Evolutionary conservation across 2,888 invertebrate genomes (phyloP).

Genomic region (Altica lythri): DNA sequence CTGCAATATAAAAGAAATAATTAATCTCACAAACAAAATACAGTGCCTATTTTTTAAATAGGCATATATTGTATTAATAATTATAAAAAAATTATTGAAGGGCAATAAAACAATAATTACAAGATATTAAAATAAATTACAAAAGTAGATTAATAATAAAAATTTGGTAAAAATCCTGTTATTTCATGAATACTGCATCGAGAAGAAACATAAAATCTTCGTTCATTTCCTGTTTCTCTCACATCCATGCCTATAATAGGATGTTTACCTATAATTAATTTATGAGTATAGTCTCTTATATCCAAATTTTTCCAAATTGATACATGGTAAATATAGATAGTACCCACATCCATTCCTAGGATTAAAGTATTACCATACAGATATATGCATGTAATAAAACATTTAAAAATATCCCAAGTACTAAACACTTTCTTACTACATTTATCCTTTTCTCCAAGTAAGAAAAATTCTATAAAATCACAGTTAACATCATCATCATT

Average conservation of each 20-base stretch:
- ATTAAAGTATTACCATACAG: constrained; percentile 55
- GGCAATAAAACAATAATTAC: no score
- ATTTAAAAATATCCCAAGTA: constrained; percentile 51
- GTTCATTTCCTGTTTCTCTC: constrained; percentile 47
- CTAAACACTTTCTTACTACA: constrained; percentile 54
- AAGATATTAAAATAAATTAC: constrained; percentile 4
- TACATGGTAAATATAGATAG: constrained; percentile 55
- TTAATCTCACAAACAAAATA: no score
- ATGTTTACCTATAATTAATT: constrained; percentile 51
- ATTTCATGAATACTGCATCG: constrained; percentile 53
- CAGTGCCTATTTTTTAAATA: no score
- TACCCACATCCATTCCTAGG: constrained; percentile 51
- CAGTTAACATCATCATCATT: constrained; percentile 45
- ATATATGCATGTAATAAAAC: constrained; percentile 53
- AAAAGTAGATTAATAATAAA: constrained; percentile 23
- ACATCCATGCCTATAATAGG: constrained; percentile 54
- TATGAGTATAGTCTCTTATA: constrained; percentile 50
- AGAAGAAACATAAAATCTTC: constrained; percentile 53
- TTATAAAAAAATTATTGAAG: no score
- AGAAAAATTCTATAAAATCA: constrained; percentile 54
- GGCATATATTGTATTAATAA: no score
- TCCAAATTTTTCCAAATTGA: constrained; percentile 54
- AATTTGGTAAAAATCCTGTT: constrained; percentile 42
- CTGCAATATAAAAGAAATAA: no score
- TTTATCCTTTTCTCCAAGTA: constrained; percentile 48